Conservation (phyloP, 1,140 invertebrate species). For the Drosophila quadrilineata region DNA sequence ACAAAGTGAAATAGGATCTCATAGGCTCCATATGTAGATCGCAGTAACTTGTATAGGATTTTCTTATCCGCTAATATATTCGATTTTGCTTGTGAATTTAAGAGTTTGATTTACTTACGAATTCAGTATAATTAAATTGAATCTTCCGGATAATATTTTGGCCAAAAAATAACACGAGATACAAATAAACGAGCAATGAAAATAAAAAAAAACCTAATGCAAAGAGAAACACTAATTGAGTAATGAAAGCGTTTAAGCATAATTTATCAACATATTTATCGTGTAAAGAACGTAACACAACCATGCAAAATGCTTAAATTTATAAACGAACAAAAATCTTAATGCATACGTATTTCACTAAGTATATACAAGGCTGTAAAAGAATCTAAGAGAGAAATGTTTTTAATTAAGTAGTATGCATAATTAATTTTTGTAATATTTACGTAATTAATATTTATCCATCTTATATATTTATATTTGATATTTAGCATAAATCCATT, state of each 20-base stretch:
- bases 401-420: constrained; percentile 6
- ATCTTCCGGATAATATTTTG: too few relatives aligned
- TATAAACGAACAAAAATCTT: constrained; percentile 6
- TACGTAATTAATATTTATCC: background rate
- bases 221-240: background rate
- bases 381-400: constrained; percentile 7
- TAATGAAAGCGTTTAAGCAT: background rate
- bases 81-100: too few relatives aligned
- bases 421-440: constrained; percentile 3
- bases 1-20: too few relatives aligned
- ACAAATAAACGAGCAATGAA: too few relatives aligned
- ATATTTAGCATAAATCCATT: background rate
- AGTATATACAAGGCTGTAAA: constrained; percentile 19
- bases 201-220: too few relatives aligned
- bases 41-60: too few relatives aligned
- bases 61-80: too few relatives aligned
- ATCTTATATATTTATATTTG: background rate
- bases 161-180: too few relatives aligned
- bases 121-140: too few relatives aligned
- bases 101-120: too few relatives aligned
- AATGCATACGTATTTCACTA: constrained; percentile 13
- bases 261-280: constrained; percentile 7
- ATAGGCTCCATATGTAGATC: too few relatives aligned
- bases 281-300: background rate
- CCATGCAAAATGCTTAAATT: constrained; percentile 2